A percentile compares a stretch with the other conserved stretches of the same genome.
phyloP scores from a whole-genome alignment of 2,888 invertebrate genomes.

The Nymphalis polychloros region DNA sequence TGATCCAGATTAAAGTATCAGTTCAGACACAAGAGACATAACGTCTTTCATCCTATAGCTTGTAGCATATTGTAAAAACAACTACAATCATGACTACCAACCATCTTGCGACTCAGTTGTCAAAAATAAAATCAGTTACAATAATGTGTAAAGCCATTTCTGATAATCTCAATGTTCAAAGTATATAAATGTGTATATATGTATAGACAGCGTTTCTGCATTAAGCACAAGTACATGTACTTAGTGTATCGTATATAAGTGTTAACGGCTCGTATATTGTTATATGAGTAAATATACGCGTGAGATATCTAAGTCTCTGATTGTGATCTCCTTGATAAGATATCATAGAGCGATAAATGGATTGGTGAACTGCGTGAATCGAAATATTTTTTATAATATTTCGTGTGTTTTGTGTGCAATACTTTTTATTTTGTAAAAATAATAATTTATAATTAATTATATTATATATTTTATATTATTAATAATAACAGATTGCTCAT shows the following conservation, averaged over 20 bases:
- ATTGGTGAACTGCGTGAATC: not conserved
- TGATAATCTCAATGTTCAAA: not conserved
- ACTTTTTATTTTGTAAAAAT: too few species aligned
- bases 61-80: too few species aligned
- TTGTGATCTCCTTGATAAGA: constrained; percentile 23
- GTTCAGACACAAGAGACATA: too few species aligned
- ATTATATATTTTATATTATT: too few species aligned
- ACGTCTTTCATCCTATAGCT: too few species aligned
- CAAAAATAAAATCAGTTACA: not conserved
- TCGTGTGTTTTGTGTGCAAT: too few species aligned
- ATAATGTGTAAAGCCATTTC: not conserved
- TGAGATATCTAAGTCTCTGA: constrained; percentile 12
- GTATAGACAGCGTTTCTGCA: constrained; percentile 76
- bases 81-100: too few species aligned
- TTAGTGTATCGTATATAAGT: constrained; percentile 30
- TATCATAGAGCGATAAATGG: constrained; percentile 1
- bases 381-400: not conserved
- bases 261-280: constrained; percentile 36
- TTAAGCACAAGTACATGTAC: constrained; percentile 65
- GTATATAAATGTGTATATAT: constrained; percentile 41
- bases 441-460: too few species aligned
- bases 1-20: too few species aligned
- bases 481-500: too few species aligned
- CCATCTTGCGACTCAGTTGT: too few species aligned
- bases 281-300: constrained; percentile 12